phyloP scores from a whole-genome alignment of 1,140 invertebrate species.

The Bathynomus jamesi region DNA sequence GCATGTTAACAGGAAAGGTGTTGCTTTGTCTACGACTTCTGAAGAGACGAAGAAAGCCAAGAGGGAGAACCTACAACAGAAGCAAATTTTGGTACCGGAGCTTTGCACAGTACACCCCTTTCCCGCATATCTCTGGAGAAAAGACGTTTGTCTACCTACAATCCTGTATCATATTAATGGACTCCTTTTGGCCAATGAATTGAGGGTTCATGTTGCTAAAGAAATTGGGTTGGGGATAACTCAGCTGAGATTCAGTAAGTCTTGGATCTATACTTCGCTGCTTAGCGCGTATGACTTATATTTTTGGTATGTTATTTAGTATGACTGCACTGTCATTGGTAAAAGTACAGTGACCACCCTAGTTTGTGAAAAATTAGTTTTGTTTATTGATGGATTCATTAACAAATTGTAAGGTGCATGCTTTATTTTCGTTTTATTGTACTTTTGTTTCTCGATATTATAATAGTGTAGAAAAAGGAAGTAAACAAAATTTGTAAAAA shows the following conservation, averaged over 20 bases:
- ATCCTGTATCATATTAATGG: slow-evolving; percentile 84
- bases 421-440: too few relatives aligned
- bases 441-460: too few relatives aligned
- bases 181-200: slow-evolving; percentile 84
- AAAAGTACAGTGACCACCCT: too few relatives aligned
- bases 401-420: too few relatives aligned
- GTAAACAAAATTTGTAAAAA: too few relatives aligned
- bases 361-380: too few relatives aligned
- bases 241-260: slow-evolving; percentile 49
- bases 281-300: too few relatives aligned
- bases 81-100: slow-evolving; percentile 97
- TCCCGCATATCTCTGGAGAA: slow-evolving; percentile 90
- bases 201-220: slow-evolving; percentile 67
- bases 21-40: slow-evolving; percentile 83
- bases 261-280: too few relatives aligned
- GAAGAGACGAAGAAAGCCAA: slow-evolving; percentile 82
- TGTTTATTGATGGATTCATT: too few relatives aligned
- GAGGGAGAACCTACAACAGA: slow-evolving; percentile 85
- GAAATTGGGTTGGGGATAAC: slow-evolving; percentile 64
- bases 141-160: slow-evolving; percentile 91
- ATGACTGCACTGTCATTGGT: too few relatives aligned
- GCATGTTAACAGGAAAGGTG: slow-evolving; percentile 73
- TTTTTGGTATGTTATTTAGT: too few relatives aligned
- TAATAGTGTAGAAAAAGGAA: too few relatives aligned
- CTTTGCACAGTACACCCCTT: slow-evolving; percentile 93